Conservation (phyloP, 2,797 vertebrate species). For the Aplochiton taeniatus region DNA sequence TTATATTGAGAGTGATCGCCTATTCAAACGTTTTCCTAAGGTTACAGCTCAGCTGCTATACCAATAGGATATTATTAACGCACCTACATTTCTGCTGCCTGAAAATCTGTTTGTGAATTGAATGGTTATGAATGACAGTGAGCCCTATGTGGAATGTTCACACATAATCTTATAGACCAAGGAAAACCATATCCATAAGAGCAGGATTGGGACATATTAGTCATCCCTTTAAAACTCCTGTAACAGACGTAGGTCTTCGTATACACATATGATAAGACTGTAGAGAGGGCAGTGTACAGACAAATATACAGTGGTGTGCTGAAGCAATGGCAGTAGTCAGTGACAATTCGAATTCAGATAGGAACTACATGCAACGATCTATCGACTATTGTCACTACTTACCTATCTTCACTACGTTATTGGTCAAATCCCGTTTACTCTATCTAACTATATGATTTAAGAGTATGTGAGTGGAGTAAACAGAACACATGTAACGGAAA, state of each 20-base stretch:
- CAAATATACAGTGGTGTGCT: conserved; percentile 63
- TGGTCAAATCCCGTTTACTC: conserved; percentile 21
- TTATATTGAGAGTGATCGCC: conserved; percentile 44
- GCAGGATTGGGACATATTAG: conserved; percentile 32
- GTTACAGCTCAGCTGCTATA: conserved; percentile 49
- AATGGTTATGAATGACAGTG: conserved; percentile 33
- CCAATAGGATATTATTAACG: conserved; percentile 31
- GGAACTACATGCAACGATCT: conserved; percentile 71
- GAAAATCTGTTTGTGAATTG: conserved; percentile 19
- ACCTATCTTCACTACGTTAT: conserved; percentile 43
- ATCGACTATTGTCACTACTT: conserved; percentile 55
- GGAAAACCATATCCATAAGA: conserved; percentile 20
- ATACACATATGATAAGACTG: not conserved
- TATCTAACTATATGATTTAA: conserved; percentile 18
- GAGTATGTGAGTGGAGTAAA: conserved; percentile 32
- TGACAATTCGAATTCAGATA: conserved; percentile 61
- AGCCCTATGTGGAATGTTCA: conserved; percentile 60
- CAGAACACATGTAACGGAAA: conserved; percentile 60
- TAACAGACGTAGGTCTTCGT: too few relatives aligned
- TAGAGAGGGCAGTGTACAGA: conserved; percentile 68
- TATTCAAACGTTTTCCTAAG: conserved; percentile 33
- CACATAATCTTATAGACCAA: conserved; percentile 31
- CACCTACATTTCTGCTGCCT: conserved; percentile 40
- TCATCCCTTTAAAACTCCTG: conserved; percentile 47
- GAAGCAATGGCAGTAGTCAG: conserved; percentile 70